phyloP scores from a whole-genome alignment of 2,113 vertebrate genomes.

The Ctenodactylus gundi region DNA sequence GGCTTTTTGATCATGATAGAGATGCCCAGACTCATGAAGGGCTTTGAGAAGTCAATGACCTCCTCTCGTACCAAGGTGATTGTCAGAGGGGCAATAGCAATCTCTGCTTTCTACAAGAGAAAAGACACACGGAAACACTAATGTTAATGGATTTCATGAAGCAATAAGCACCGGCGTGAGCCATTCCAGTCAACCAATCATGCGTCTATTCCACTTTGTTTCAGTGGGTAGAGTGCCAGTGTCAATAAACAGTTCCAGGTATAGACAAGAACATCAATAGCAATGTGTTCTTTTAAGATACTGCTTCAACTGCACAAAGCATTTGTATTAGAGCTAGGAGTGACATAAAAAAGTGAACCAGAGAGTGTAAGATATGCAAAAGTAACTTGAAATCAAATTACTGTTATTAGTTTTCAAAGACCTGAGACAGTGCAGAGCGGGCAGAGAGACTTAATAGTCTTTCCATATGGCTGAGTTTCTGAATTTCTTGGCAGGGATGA shows the following conservation, averaged over 20 bases:
- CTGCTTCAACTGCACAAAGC: background rate
- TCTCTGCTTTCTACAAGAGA: conserved; percentile 96
- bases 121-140: conserved; percentile 81
- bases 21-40: conserved; percentile 99
- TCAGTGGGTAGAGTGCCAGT: background rate
- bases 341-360: background rate
- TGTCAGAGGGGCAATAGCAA: conserved; percentile 97
- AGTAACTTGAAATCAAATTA: background rate
- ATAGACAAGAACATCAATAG: background rate
- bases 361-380: background rate
- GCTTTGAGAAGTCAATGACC: conserved; percentile 99
- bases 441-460: background rate
- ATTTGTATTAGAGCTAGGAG: background rate
- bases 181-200: conserved; percentile 47
- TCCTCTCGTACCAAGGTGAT: conserved; percentile 99
- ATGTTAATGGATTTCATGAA: conserved; percentile 70
- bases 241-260: background rate
- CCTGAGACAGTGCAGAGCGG: background rate
- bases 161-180: conserved; percentile 53
- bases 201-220: background rate
- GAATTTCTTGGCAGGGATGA: conserved; percentile 16
- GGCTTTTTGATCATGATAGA: conserved; percentile 99
- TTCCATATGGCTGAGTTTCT: background rate
- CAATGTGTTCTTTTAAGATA: background rate
- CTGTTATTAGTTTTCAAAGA: background rate